These are phyloP conservation scores for Nyctibius bracteatus DNA, from an alignment of 2,113 vertebrate species.

Conservation along the genomic window DNA sequence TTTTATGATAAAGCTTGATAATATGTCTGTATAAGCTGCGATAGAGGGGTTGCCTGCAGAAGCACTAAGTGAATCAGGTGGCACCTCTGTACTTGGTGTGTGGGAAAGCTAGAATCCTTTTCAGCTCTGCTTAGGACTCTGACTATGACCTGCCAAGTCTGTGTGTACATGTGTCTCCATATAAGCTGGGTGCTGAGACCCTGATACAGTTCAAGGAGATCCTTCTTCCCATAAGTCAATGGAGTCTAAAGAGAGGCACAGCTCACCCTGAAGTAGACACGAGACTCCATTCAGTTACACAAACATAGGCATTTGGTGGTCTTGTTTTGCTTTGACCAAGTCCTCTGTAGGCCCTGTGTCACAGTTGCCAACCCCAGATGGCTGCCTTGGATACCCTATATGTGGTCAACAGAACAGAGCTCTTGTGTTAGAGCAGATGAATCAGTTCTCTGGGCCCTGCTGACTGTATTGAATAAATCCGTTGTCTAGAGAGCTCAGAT, in stretches of 20 bases:
- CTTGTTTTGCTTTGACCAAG: neutral
- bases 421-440: neutral
- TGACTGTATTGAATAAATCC: neutral
- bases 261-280: neutral
- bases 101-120: neutral
- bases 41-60: neutral
- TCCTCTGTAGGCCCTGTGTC: neutral
- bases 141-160: neutral
- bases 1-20: neutral
- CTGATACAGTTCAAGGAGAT: neutral
- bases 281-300: neutral
- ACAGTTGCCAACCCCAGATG: neutral
- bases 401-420: neutral
- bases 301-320: neutral
- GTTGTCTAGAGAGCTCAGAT: neutral
- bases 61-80: neutral
- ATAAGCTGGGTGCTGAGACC: neutral
- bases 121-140: neutral
- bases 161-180: fast-evolving
- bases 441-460: neutral
- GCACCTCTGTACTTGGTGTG: neutral
- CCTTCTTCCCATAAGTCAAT: neutral
- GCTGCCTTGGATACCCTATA: neutral
- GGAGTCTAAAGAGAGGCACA: neutral
- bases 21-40: neutral